phyloP scores from a whole-genome alignment of 2,113 vertebrate species.

The Phrynocephalus versicolor region DNA sequence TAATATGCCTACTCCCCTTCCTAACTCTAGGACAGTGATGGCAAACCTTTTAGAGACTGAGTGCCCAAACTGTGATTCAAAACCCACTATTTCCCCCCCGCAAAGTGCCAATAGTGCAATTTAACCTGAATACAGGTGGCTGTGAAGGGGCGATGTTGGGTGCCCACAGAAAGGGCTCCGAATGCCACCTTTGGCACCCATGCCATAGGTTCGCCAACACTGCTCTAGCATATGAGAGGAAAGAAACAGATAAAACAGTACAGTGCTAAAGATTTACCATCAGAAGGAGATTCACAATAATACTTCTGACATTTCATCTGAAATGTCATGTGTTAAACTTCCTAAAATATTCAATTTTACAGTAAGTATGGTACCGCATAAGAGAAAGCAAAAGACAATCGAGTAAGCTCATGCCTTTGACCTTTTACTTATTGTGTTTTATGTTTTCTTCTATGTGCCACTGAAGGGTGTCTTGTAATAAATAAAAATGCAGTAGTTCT shows the following conservation, averaged over 20 bases:
- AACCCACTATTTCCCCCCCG: too few species aligned
- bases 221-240: constrained; percentile 13
- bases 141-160: too few species aligned
- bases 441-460: constrained; percentile 27
- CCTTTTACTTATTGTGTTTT: constrained; percentile 50
- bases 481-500: not conserved
- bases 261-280: constrained; percentile 51
- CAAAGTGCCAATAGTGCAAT: too few species aligned
- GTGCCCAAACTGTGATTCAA: too few species aligned
- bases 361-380: constrained; percentile 42
- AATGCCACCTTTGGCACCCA: too few species aligned
- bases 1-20: constrained; percentile 3
- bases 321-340: constrained; percentile 67
- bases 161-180: too few species aligned
- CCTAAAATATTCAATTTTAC: constrained; percentile 52
- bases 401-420: constrained; percentile 54
- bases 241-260: constrained; percentile 12
- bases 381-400: constrained; percentile 46
- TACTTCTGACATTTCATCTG: constrained; percentile 63
- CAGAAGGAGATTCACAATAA: constrained; percentile 36
- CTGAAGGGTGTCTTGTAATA: constrained; percentile 9
- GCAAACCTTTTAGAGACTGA: too few species aligned
- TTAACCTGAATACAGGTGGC: too few species aligned
- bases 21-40: not conserved
- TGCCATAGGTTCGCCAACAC: too few species aligned